These are phyloP conservation scores for Carlito syrichta DNA, from an alignment of 2,113 vertebrate species.

Conservation along the genomic window DNA sequence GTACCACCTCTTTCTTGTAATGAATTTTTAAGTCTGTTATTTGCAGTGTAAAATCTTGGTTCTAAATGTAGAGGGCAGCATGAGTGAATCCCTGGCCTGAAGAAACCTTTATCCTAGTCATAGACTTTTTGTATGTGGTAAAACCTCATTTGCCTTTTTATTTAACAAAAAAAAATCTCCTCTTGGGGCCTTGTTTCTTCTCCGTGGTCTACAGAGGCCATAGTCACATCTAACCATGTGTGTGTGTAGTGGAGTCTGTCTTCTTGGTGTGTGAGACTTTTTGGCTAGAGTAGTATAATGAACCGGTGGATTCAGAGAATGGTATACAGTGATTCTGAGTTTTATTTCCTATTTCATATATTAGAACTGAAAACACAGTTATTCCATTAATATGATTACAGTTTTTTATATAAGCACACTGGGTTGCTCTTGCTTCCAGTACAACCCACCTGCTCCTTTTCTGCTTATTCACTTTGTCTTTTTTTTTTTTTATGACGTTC, in stretches of 20 bases:
- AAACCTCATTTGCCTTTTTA: constrained; percentile 7
- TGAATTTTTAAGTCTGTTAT: background rate
- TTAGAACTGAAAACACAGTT: constrained; percentile 15
- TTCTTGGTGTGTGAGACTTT: background rate
- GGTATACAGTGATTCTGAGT: background rate
- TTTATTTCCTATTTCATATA: constrained; percentile 4
- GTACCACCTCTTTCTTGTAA: background rate
- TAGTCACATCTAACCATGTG: background rate
- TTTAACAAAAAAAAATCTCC: background rate
- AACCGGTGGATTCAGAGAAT: background rate
- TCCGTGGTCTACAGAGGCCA: background rate
- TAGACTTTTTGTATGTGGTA: background rate
- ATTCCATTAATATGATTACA: background rate
- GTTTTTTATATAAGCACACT: background rate
- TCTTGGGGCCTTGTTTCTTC: background rate
- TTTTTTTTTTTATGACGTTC: no score
- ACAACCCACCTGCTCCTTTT: background rate
- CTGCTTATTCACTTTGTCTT: background rate
- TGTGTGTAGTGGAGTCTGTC: background rate
- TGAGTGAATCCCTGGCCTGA: background rate
- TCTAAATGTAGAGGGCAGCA: background rate
- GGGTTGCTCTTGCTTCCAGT: background rate
- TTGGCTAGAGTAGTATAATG: background rate
- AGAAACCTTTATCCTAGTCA: constrained; percentile 7
- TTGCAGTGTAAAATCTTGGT: background rate